Base-by-base conservation (phyloP, 2,113 vertebrate species). In the Zapornia atra region DNA sequence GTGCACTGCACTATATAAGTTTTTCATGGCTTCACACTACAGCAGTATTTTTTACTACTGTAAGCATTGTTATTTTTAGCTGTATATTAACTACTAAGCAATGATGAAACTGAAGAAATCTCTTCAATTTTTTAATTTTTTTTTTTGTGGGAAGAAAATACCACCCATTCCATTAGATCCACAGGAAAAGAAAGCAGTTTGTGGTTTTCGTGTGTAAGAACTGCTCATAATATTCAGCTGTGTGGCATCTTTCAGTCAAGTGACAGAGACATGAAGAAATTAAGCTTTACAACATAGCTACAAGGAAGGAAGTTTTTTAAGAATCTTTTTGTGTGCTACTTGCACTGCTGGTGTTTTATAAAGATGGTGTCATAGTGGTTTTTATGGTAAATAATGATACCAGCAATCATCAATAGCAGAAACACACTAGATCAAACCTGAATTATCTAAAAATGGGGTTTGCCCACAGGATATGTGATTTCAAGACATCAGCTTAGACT, bases 1-100 rank as follows among this genome's bases (percentile, higher is more conserved):
- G 51, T 84, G 65, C 78, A 57, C 73, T 77, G 77, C 36, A 93
- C 82, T 1, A 0, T 70, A 6, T 54, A 38, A 64, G 8, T 90
- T 97, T 97, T 92, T 91, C 59, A 68, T 75, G 84, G 94, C 53
- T 97, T 73, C 96, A 76, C 57, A 73, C 79, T 76, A 61, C 46
- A 96, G 96, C 91, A 92, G 73, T 68, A 70, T 89, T 93, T 98
- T 97, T 97, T 82, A 95, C 89, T 84, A 87, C 92, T 92, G 86
- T 92, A 97, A 97, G 96, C 91, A 88, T 20, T 96, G 92, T 92
- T 98, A 96, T 95, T 98, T 98, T 98, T 98, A 98, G 96, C 91
- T 78, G 28, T 12, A 21, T 78, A 96, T 97, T 96, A 97, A 95
- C 88, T 94, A 85, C 73, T 82, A 96, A 96, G 82, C 83, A 90